phyloP scores from a whole-genome alignment of 2,888 invertebrate genomes.

The Stenotaenia linearis region DNA sequence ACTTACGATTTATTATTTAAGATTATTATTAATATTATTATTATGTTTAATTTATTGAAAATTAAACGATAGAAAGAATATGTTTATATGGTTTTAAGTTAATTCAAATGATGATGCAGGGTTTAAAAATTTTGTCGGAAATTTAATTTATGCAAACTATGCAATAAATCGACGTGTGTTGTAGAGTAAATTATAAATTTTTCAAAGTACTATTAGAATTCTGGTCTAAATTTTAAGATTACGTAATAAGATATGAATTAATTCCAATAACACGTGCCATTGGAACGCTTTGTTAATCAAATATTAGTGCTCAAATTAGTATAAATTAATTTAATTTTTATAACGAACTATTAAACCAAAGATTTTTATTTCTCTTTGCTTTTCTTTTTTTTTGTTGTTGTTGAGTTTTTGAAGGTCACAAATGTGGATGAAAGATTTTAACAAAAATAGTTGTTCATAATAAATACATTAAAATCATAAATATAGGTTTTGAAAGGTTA shows the following conservation, averaged over 20 bases:
- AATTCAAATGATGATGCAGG: not conserved
- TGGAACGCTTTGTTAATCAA: not conserved
- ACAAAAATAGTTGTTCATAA: too few relatives aligned
- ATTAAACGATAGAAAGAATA: not conserved
- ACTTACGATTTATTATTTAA: not conserved
- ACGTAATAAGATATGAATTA: not conserved
- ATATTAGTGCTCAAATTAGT: slow-evolving; percentile 1
- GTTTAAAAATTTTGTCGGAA: not conserved
- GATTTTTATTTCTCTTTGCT: not conserved
- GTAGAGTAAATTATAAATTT: too few relatives aligned
- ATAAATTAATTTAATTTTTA: not conserved
- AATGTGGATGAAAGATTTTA: too few relatives aligned
- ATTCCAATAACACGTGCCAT: not conserved
- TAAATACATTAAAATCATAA: not conserved
- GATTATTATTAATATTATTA: not conserved
- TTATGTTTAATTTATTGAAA: not conserved
- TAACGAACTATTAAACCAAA: not conserved
- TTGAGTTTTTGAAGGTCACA: not conserved
- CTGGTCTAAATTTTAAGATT: too few relatives aligned
- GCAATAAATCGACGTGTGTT: not conserved
- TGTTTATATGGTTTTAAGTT: not conserved
- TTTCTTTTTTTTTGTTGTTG: not conserved
- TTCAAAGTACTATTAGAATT: too few relatives aligned
- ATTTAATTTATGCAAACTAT: not conserved
- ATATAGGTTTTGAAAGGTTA: too few relatives aligned